A percentile compares a stretch with the other conserved stretches of the same genome.
These are phyloP conservation scores for Paratilapia polleni DNA, from an alignment of 2,113 vertebrate species.

Conservation along the genomic window DNA sequence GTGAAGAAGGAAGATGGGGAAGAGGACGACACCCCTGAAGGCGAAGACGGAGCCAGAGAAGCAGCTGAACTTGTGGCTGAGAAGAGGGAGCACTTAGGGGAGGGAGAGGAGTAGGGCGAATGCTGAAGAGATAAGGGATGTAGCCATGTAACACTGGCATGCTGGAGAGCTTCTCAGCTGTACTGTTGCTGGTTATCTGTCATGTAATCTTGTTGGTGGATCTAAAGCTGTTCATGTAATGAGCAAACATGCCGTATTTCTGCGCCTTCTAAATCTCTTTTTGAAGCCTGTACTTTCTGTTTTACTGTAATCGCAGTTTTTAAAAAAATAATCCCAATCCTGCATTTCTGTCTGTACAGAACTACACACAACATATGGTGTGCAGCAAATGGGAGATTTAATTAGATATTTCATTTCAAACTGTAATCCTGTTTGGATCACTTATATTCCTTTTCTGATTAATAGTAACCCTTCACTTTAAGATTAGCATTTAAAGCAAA, in stretches of 20 bases:
- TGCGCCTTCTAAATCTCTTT: constrained; percentile 42
- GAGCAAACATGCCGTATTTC: constrained; percentile 53
- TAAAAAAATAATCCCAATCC: constrained; percentile 5
- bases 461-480: constrained; percentile 9
- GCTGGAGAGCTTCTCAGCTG: constrained; percentile 39
- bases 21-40: constrained; percentile 16
- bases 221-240: constrained; percentile 52
- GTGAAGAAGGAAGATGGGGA: constrained; percentile 31
- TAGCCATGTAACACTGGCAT: constrained; percentile 35
- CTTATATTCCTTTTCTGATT: constrained; percentile 1
- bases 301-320: constrained; percentile 24
- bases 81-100: constrained; percentile 44
- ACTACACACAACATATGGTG: background rate
- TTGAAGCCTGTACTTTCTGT: constrained; percentile 49
- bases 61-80: constrained; percentile 47
- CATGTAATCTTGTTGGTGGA: constrained; percentile 63
- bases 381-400: background rate
- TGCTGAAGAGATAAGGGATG: constrained; percentile 34
- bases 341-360: constrained; percentile 2
- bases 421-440: background rate
- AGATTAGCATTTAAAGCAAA: background rate
- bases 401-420: constrained; percentile 1
- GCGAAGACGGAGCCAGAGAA: constrained; percentile 31
- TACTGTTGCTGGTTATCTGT: constrained; percentile 62
- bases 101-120: constrained; percentile 59